phyloP scores from a whole-genome alignment of 2,113 vertebrate species.

The Rallus limicola region DNA sequence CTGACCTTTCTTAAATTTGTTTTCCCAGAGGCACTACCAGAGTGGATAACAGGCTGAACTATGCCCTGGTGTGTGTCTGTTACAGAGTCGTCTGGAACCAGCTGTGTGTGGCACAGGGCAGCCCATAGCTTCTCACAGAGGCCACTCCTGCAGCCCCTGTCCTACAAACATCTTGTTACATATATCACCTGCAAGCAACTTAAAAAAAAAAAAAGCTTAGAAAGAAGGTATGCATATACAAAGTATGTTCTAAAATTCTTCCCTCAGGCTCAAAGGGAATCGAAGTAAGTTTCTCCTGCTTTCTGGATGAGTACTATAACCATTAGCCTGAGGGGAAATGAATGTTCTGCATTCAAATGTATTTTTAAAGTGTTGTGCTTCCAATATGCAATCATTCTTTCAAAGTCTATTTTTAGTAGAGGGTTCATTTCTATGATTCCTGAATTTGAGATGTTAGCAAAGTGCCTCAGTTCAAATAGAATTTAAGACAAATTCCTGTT shows the following conservation, averaged over 20 bases:
- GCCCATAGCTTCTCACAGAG: not conserved
- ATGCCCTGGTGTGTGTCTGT: not conserved
- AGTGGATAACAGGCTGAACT: accelerated
- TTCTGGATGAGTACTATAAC: not conserved
- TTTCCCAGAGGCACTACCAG: not conserved
- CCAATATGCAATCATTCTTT: not conserved
- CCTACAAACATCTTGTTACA: not conserved
- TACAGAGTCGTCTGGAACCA: accelerated
- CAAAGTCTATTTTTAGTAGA: not conserved
- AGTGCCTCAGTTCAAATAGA: not conserved
- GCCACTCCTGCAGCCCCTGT: not conserved
- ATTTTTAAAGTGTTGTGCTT: not conserved
- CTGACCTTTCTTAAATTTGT: not conserved
- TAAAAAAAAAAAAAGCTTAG: not conserved
- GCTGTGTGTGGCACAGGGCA: accelerated
- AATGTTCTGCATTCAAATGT: not conserved
- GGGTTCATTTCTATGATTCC: not conserved
- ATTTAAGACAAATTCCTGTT: not conserved
- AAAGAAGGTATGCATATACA: not conserved
- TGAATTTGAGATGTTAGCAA: not conserved
- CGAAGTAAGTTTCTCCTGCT: not conserved
- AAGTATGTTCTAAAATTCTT: not conserved
- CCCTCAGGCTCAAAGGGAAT: not conserved
- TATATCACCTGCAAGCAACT: not conserved
- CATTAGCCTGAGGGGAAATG: not conserved